Evolutionary conservation across 2,797 vertebrate species (phyloP), one percentile per base, ranked within the genome.

Genomic region (Paedocypris micromegethes): DNA sequence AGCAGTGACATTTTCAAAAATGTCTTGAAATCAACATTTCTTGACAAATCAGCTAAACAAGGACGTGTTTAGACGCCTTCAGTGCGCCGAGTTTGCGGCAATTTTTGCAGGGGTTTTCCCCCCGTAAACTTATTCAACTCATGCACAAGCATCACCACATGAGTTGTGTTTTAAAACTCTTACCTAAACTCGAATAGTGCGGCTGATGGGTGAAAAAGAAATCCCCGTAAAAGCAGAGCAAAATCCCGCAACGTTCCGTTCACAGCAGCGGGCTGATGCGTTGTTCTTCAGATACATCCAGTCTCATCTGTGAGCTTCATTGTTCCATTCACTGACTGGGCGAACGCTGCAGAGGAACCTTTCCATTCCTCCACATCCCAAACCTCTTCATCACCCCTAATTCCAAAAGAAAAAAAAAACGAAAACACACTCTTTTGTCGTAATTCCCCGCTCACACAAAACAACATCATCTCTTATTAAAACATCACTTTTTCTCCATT

Each of bases 231-330:
- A 72, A 74, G 47, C 74, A 60, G 53, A 58, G 59, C 65, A 61
- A 80, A 70, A 75, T 72, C 78, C 82, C 64, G 79, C 80, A 83
- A 64, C 59, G 57, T 64, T 72, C 53, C 8, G 72, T 9, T 81
- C 76, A 72, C 66, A 75, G 59, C 79, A 75, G 73, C 73, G 67
- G 68, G 48, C 75, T 66, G 46, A 68, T 66, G 49, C 48, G 7
- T 67, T 65, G 9, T 64, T 74, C 63, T 58, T 72, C 69, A 76
- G 53, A 75, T 44, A 77, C 59, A 73, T 70, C 56, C 74, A 60
- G 76, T 70, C 68, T 73, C 43, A 70, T 72, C 68, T 42, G 73
- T 65, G 42, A 68, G 68, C 58, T 70, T 72, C 80, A 72, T 73
- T 48, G 77, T 79, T 78, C 73, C 72, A 78, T 69, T 79, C 78